These are phyloP conservation scores for Montifringilla adamsi DNA, from an alignment of 2,113 vertebrate species.

Conservation along the genomic window DNA sequence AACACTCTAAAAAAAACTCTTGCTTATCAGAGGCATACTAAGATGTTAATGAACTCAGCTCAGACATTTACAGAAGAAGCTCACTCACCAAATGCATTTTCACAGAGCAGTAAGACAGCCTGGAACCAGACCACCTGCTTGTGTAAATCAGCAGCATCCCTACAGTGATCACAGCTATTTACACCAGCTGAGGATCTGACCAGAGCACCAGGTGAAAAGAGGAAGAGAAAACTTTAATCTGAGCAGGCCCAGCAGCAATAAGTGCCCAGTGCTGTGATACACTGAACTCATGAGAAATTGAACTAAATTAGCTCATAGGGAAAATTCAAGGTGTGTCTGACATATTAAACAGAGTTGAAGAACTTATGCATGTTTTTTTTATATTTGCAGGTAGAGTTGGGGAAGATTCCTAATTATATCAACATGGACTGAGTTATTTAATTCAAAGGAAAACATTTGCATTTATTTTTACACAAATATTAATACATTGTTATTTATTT, in stretches of 20 bases:
- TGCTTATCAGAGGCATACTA: not conserved
- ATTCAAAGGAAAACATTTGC: not conserved
- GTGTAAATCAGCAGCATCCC: slow-evolving; percentile 3
- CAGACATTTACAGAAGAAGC: not conserved
- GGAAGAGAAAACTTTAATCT: not conserved
- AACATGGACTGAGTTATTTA: not conserved
- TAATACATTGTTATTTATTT: not conserved
- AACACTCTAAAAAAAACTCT: not conserved
- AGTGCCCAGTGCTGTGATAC: not conserved
- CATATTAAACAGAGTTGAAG: not conserved
- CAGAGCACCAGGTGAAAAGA: not conserved
- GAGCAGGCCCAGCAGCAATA: not conserved
- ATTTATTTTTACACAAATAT: not conserved
- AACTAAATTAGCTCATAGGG: not conserved
- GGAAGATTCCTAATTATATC: not conserved
- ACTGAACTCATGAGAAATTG: not conserved
- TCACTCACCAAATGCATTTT: not conserved
- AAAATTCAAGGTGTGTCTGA: not conserved
- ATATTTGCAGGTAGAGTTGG: not conserved
- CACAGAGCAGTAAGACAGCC: not conserved
- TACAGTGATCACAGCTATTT: not conserved
- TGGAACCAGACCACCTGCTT: not conserved
- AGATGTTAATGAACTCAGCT: slow-evolving; percentile 5
- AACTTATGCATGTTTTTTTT: not conserved
- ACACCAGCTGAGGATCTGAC: not conserved